Base-by-base conservation (phyloP, 30 jellyfish, hydroid and myxozoan species). In the Cassiopea xamachana region DNA sequence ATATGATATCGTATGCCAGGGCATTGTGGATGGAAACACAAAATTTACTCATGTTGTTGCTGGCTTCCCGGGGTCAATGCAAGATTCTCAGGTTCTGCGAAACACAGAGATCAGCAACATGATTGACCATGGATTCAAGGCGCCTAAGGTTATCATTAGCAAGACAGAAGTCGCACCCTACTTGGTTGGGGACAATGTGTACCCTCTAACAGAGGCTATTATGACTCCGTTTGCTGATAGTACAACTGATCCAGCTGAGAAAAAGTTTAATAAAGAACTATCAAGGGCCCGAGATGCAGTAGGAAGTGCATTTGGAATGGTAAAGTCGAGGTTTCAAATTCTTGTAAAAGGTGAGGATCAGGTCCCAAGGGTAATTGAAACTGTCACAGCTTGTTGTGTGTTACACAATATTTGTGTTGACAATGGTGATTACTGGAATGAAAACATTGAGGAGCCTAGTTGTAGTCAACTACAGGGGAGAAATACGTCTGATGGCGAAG, bases 31-130 rank as follows among this genome's bases (percentile, higher is more conserved):
- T 47, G 90, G 91, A 18, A 69, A 88, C 39, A 17, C 78, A 86
- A 79, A 60, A 27, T 77, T 77, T 79, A 2, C 46, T 88, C 19
- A 75, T 43, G 69, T 88, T 58, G 80, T 77, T 67, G 95, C 79
- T 7, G 95, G 90, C 79, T 60, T 77, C 78, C 95, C 85, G 2
- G 90, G 88, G 46, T 79, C 95, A 5, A 68, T 85, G 72, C 87
- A 69, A 43, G 90, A 79, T 77, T 4, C 95, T 4, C 78, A 85
- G 7, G 70, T 88, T 9, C 86, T 77, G 1, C 15, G 95, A 60
- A 88, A 88, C 76, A 70, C 90, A 2, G 2, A 81, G 43, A 60
- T 62, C 6, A 46, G 49, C 2, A 81, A 81, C 5, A 6, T 62
- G 55, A 4, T 62, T 62, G 81, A 81, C 13, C 49, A 61, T 1